phyloP scores from a whole-genome alignment of 2,113 vertebrate genomes.

The Bothrops jararaca region DNA sequence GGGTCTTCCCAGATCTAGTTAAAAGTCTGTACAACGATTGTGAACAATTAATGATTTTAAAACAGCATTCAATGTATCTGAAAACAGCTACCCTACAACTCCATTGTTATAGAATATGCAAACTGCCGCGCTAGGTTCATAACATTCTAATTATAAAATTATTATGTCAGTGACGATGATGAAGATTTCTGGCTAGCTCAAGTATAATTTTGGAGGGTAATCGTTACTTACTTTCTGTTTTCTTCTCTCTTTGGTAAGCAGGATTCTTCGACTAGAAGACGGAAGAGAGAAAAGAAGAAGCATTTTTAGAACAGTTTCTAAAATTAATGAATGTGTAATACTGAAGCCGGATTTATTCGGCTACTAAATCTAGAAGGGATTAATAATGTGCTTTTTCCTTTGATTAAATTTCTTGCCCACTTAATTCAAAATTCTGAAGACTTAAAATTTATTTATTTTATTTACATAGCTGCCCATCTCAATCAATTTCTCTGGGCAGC shows the following conservation, averaged over 20 bases:
- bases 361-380: neutral
- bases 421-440: neutral
- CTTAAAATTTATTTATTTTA: neutral
- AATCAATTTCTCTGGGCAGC: neutral
- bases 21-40: neutral
- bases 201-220: neutral
- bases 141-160: neutral
- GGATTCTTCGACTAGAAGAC: constrained; percentile 54
- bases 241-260: constrained; percentile 80
- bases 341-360: neutral
- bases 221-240: constrained; percentile 78
- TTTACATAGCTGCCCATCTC: neutral
- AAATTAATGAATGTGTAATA: neutral
- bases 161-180: neutral
- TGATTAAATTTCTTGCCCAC: neutral
- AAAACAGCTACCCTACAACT: neutral
- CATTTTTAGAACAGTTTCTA: neutral
- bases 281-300: neutral
- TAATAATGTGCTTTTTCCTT: neutral
- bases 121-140: neutral
- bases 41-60: neutral
- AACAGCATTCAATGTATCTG: neutral
- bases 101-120: neutral
- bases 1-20: neutral
- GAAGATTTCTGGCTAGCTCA: neutral